Evolutionary conservation across 2,888 invertebrate species (phyloP), one percentile per base, ranked within the genome.

Genomic region (Chymomyza amoena): DNA sequence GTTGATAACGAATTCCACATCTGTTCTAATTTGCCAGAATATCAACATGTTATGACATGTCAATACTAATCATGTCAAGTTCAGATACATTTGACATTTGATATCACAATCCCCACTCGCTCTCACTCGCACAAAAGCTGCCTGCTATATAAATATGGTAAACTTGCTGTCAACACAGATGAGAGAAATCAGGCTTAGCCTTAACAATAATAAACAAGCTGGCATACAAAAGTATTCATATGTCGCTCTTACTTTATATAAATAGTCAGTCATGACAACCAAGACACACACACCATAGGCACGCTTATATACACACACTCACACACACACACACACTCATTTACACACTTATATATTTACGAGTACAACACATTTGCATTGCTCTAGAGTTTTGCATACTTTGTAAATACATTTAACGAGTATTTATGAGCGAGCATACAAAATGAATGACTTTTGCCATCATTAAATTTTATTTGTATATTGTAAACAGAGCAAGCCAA

Each of bases 361-460:
- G 15, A 6, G 7, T 13, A 57, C 28, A 15, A 28, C 20, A 57
- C 15, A 25, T 73, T 78, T 74, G 72, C 65, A 73, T 65, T 76
- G 73, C 81, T 67, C 67, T 68, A 77, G 68, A 81, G 69, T 66
- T 57, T 61, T 68, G 56, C 57, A 65, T 61, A 61, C 73, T 86
- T 77, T 79, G 80, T 72, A 80, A 86, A 84, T 80, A 84, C 75
- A 79, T 84, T 84, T 79, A 81, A 81, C 79, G 77, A 79, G 84
- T 84, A 77, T 84, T 86, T 83, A 80, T 86, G 73, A 76, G 81
- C 66, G 78, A 76, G 77, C 80, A 79, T 80, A 77, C 73, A 73
- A 80, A 84, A 81, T 81, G 79, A 78, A 81, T 81, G 87, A 81
- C 79, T 78, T 80, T 75, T 76, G 81, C 74, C 84, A 77, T 87